Base-by-base conservation (phyloP, 1,140 invertebrate genomes). In the Hycleus cichorii region DNA sequence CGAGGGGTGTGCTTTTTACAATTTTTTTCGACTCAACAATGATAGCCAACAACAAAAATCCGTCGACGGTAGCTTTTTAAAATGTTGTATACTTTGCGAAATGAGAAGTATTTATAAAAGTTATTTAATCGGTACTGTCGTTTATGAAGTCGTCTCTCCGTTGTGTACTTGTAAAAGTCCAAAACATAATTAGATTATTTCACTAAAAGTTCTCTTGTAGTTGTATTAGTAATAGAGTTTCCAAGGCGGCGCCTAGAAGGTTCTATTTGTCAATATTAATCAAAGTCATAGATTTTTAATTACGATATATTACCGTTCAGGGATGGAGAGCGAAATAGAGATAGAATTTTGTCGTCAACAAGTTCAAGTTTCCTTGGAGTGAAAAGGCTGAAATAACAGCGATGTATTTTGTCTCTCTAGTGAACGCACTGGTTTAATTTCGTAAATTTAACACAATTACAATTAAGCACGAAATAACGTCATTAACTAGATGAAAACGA, bases 381-480 rank as follows among this genome's bases (percentile, higher is more conserved):
- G 32, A 32, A 4, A 32, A 32, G 32, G 32, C 4, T 32, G 32
- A 32, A 32, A 32, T 7, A 32, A 32, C 18, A 18, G 18, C 18
- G 18, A 18, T 18, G 7, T 32, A 32, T 32, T 7, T 32, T 4
- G 32, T 32, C 18, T 32, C 32, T 32, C 32, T 32, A 32, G 32
- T 43, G 38, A 48, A 44, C 59, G 59, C 59, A 45, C 54, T 58
- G 59, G 54, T 60, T 60, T 60, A 60, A 60, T 60, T 60, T 60
- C 59, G 49, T 48, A 57, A 60, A 60, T 60, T 60, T 60, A 60
- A 60, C 54, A 53, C 59, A 60, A 56, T 60, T 60, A 60, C 53
- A 60, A 60, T 60, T 60, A 60, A 60, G 59, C 59, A 48, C 54
- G 49, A 57, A 60, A 60, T 60, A 60, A 60, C 59, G 53, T 60